Evolutionary conservation across 2,113 vertebrate species (phyloP).

Genomic region (Erythrocebus patas): DNA sequence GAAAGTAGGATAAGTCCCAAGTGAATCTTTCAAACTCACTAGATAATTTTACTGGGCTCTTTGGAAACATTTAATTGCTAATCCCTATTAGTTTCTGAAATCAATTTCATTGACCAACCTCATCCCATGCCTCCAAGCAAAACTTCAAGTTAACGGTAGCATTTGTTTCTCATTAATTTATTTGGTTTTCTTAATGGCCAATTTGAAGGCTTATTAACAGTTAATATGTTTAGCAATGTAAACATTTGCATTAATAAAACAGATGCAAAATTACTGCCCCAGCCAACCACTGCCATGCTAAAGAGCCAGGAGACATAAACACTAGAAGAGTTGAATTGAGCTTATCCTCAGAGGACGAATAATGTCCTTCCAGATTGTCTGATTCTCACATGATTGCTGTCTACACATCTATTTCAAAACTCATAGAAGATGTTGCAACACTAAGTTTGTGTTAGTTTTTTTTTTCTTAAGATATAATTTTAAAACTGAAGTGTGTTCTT

Average conservation of each 20-base stretch:
- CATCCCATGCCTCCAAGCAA: constrained; percentile 19
- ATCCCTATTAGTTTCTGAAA: constrained; percentile 49
- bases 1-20: neutral
- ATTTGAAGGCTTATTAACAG: constrained; percentile 48
- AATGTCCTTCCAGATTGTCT: neutral
- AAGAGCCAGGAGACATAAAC: neutral
- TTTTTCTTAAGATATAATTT: neutral
- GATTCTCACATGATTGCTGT: neutral
- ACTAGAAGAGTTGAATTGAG: neutral
- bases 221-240: constrained; percentile 49
- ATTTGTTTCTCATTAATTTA: constrained; percentile 59
- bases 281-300: neutral
- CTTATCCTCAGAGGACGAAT: neutral
- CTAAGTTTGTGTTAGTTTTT: neutral
- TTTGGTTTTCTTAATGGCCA: constrained; percentile 39
- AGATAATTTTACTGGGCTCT: neutral
- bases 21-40: neutral
- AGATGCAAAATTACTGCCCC: neutral
- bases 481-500: neutral
- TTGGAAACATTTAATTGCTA: constrained; percentile 29
- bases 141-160: constrained; percentile 34
- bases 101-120: constrained; percentile 15
- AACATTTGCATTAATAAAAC: constrained; percentile 45
- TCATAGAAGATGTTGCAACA: neutral
- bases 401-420: neutral